These are phyloP conservation scores for Ethmia dodecea DNA, from an alignment of 2,888 invertebrate genomes.

Conservation along the genomic window DNA sequence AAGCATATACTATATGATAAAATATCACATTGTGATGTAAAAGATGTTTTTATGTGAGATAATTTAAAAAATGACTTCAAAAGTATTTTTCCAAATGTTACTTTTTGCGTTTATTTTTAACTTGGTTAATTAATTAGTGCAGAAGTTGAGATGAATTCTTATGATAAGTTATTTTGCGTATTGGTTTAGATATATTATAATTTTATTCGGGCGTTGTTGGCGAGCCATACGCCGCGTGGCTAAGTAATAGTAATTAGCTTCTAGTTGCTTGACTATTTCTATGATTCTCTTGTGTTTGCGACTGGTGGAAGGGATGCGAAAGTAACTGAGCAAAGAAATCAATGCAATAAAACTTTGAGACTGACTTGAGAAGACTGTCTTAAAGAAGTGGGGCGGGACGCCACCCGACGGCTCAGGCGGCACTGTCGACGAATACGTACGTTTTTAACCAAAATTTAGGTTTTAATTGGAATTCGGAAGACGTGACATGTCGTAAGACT, in stretches of 20 bases:
- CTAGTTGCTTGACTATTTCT: constrained; percentile 41
- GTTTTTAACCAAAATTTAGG: constrained; percentile 41
- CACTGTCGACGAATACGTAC: constrained; percentile 18
- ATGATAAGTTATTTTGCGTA: constrained; percentile 58
- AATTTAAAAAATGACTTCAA: constrained; percentile 67
- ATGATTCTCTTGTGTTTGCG: constrained; percentile 36
- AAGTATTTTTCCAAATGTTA: constrained; percentile 74
- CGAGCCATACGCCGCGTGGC: constrained; percentile 32
- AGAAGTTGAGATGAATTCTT: constrained; percentile 52
- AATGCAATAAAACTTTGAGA: constrained; percentile 75
- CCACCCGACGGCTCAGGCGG: constrained; percentile 10
- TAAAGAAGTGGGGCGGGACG: constrained; percentile 42
- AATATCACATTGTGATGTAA: constrained; percentile 71
- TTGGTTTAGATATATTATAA: constrained; percentile 50
- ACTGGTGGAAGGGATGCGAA: constrained; percentile 36
- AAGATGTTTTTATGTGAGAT: constrained; percentile 69
- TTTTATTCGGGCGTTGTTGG: constrained; percentile 33
- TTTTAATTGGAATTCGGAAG: constrained; percentile 21
- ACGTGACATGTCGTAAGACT: background rate
- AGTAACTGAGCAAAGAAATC: constrained; percentile 57
- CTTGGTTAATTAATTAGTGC: constrained; percentile 52
- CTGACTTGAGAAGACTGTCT: constrained; percentile 77
- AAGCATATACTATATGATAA: constrained; percentile 52
- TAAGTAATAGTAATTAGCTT: constrained; percentile 31
- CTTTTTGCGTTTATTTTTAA: constrained; percentile 60